Base-by-base conservation (phyloP, 2,888 invertebrate genomes). In the Phyllotreta cruciferae region DNA sequence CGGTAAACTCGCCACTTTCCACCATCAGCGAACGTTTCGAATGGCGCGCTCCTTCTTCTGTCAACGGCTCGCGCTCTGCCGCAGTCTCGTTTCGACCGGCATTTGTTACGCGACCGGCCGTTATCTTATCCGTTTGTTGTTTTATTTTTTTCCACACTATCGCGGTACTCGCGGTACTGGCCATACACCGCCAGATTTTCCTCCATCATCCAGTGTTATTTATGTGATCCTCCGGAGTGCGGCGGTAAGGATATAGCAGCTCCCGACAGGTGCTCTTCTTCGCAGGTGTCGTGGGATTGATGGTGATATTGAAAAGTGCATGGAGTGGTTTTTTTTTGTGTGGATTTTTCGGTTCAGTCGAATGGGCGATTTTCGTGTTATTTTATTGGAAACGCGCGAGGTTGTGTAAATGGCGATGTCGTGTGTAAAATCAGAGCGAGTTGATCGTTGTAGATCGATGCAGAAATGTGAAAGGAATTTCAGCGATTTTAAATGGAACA, bases 71-170 rank as follows among this genome's bases (percentile, higher is more conserved):
- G 70, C 68, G 24, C 24, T 24, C 24, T 24, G 69, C 73, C 73
- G 72, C 75, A 76, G 77, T 77, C 76, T 74, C 71, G 67, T 72
- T 74, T 74, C 71, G 66, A 72, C 75, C 75, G 75, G 75, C 75
- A 73, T 74, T 74, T 73, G 74, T 73, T 71, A 70, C 70, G 69
- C 64, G 73, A 62, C 69, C 70, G 73, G 71, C 73, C 57, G 73
- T 71, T 69, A 70, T 73, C 72, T 69, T 66, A 71, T 68, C 66
- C 24, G 24, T 24, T 24, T 4, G 24, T n/a, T n/a, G n/a, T n/a
- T n/a, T n/a, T n/a, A n/a, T n/a, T n/a, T n/a, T n/a, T n/a, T n/a
- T n/a, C n/a, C n/a, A n/a, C n/a, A n/a, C n/a, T n/a, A n/a, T n/a
- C n/a, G 24, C 24, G 24, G 24, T n/a, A n/a, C n/a, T 38, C 6